Percentiles rank a stretch among this genome's conserved stretches.
phyloP scores from a whole-genome alignment of 2,113 vertebrate species.

The Dascyllus trimaculatus region DNA sequence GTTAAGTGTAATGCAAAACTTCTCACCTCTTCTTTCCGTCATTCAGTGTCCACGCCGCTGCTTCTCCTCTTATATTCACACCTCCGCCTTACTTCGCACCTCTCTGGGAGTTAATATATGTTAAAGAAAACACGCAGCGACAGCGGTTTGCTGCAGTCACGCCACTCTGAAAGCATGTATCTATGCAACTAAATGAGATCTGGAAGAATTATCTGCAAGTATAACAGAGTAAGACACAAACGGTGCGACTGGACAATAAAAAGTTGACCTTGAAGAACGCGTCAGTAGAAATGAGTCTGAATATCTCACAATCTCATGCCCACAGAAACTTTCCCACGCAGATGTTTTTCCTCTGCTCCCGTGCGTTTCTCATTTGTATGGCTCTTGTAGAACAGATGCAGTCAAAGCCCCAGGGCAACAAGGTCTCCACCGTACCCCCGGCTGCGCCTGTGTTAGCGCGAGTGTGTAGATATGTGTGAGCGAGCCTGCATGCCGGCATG shows the following conservation, averaged over 20 bases:
- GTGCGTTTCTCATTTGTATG: conserved; percentile 63
- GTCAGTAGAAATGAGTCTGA: too few species aligned
- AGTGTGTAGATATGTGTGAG: background rate
- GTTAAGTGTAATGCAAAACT: background rate
- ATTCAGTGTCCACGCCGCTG: background rate
- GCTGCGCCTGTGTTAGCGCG: conserved; percentile 15
- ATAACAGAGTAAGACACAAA: background rate
- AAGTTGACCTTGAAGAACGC: too few species aligned
- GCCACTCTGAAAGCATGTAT: too few species aligned
- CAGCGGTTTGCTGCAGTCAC: background rate
- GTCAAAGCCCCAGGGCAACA: conserved; percentile 63
- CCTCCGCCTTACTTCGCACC: conserved; percentile 14
- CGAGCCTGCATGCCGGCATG: conserved; percentile 18
- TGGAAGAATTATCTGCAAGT: too few species aligned
- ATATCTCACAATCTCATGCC: background rate
- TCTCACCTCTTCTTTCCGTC: conserved; percentile 6
- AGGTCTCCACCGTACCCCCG: conserved; percentile 47
- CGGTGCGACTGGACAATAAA: background rate
- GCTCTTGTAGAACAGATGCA: conserved; percentile 63
- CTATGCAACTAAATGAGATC: too few species aligned
- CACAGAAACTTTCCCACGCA: conserved; percentile 6
- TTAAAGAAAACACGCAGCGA: background rate
- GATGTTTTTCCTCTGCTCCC: conserved; percentile 49
- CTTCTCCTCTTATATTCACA: conserved; percentile 6
- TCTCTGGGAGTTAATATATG: conserved; percentile 1